Conservation (phyloP, 2,113 vertebrate species). For the Holacanthus passer region DNA sequence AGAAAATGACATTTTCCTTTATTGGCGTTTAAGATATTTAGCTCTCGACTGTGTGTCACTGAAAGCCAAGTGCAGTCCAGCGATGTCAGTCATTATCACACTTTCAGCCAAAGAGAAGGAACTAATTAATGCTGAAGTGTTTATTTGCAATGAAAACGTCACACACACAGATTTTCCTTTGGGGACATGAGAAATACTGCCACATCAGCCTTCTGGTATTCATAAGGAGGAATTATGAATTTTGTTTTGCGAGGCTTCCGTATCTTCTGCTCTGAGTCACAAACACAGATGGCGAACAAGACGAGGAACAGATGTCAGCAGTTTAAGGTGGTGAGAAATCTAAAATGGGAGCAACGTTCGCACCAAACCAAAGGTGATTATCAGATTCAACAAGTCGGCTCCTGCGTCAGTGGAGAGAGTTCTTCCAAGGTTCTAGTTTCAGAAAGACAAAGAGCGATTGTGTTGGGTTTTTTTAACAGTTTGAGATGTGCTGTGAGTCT, state of each 20-base stretch:
- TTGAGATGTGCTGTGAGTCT: conserved; percentile 3
- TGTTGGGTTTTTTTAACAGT: conserved; percentile 3
- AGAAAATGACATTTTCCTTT: not conserved
- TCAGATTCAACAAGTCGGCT: conserved; percentile 3
- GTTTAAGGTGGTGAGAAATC: conserved; percentile 30
- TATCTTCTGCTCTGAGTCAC: conserved; percentile 13
- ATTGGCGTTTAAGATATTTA: not conserved
- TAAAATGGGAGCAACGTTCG: not conserved
- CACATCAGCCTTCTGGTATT: conserved; percentile 6
- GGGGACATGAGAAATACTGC: conserved; percentile 17
- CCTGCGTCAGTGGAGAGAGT: not conserved
- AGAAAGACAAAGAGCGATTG: not conserved
- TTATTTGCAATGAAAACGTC: conserved; percentile 9
- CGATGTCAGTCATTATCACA: not conserved
- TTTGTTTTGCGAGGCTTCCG: conserved; percentile 7
- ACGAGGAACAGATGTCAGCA: conserved; percentile 42
- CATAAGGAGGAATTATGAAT: not conserved
- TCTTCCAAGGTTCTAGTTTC: not conserved
- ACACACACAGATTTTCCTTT: not conserved
- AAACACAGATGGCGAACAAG: conserved; percentile 37
- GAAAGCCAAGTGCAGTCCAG: not conserved
- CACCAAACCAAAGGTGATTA: conserved; percentile 21
- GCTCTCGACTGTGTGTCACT: not conserved
- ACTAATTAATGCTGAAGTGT: not conserved
- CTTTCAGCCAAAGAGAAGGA: not conserved